These are phyloP conservation scores for Herpetotheres cachinnans DNA, from an alignment of 2,113 vertebrate species.

Conservation along the genomic window DNA sequence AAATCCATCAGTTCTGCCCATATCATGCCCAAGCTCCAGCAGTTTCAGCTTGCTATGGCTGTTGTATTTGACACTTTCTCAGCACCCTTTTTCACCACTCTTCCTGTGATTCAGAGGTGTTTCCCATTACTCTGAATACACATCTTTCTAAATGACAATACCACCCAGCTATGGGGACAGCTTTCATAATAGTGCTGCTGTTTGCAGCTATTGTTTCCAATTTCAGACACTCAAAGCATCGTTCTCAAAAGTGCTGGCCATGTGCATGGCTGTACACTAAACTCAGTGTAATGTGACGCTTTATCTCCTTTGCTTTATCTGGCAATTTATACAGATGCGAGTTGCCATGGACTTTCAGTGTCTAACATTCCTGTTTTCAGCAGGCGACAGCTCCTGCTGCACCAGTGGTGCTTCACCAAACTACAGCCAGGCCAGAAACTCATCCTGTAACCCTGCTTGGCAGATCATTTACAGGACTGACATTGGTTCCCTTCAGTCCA, in stretches of 20 bases:
- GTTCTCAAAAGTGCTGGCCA: background rate
- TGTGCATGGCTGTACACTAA: background rate
- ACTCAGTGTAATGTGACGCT: background rate
- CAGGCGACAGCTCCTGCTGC: background rate
- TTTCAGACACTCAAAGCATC: background rate
- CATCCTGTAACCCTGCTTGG: background rate
- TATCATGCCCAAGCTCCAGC: background rate
- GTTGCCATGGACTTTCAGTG: background rate
- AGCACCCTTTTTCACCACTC: background rate
- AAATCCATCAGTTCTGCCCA: conserved; percentile 39
- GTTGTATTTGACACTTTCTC: background rate
- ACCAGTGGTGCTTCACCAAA: background rate
- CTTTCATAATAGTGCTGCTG: background rate
- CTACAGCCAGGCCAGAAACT: background rate
- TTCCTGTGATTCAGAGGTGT: background rate
- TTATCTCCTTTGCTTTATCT: background rate
- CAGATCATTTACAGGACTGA: background rate
- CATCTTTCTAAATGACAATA: background rate
- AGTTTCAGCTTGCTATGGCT: background rate
- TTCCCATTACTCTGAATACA: background rate
- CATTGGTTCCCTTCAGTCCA: background rate
- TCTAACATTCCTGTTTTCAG: background rate
- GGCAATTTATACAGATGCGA: background rate
- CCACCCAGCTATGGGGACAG: background rate
- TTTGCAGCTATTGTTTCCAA: background rate